phyloP scores from a whole-genome alignment of 2,888 invertebrate species.

The Leistus spinibarbis region DNA sequence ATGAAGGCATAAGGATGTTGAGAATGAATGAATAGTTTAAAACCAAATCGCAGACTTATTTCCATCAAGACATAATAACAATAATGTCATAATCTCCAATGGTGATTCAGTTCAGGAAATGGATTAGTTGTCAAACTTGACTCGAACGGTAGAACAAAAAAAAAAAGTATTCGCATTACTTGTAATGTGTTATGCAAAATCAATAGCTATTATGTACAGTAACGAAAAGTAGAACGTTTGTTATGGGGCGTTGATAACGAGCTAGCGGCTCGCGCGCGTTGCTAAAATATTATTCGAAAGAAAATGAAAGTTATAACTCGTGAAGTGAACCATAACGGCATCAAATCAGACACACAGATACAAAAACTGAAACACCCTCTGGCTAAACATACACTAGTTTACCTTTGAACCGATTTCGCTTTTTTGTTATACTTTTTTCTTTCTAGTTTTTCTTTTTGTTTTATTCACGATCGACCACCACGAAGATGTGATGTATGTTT shows the following conservation, averaged over 20 bases:
- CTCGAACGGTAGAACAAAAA: too few relatives aligned
- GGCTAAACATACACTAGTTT: background rate
- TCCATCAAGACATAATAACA: too few relatives aligned
- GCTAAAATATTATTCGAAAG: background rate
- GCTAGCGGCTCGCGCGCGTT: background rate
- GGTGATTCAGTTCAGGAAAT: too few relatives aligned
- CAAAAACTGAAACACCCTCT: background rate
- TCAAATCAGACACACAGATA: background rate
- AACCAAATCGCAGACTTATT: too few relatives aligned
- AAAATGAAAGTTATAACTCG: background rate
- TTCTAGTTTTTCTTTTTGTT: background rate
- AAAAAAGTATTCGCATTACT: too few relatives aligned
- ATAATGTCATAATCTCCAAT: too few relatives aligned
- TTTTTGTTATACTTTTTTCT: background rate
- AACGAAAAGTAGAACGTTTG: background rate
- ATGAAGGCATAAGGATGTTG: too few relatives aligned
- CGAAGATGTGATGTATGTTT: background rate
- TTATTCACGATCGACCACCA: background rate
- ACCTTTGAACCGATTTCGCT: background rate
- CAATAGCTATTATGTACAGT: background rate
- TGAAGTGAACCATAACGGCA: background rate
- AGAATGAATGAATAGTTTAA: too few relatives aligned
- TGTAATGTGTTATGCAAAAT: too few relatives aligned
- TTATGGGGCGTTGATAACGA: background rate
- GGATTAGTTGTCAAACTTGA: too few relatives aligned